Conservation (phyloP, 2,113 vertebrate genomes). For the Anoplopoma fimbria region DNA sequence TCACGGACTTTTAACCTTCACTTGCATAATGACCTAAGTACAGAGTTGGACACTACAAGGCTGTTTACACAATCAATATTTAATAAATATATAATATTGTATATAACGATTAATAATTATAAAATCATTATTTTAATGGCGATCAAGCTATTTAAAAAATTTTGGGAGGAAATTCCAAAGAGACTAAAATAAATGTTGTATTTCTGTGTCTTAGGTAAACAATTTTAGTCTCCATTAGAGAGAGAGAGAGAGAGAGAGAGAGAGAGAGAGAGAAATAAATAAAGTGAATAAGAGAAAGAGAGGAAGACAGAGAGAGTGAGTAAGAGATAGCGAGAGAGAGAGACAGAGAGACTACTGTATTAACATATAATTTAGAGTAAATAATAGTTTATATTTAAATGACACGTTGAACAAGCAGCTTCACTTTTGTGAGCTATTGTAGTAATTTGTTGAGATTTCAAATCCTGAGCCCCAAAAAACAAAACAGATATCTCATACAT, state of each 20-base stretch:
- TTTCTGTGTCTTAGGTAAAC: too few relatives aligned
- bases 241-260: too few relatives aligned
- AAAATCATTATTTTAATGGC: neutral
- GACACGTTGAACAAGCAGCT: constrained; percentile 6
- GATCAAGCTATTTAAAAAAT: neutral
- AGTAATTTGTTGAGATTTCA: neutral
- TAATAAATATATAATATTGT: too few relatives aligned
- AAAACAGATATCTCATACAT: constrained; percentile 7
- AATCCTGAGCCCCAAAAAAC: constrained; percentile 14
- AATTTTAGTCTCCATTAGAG: too few relatives aligned
- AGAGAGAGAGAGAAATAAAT: too few relatives aligned
- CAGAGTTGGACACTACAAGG: neutral
- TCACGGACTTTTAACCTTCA: neutral
- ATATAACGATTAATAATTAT: too few relatives aligned
- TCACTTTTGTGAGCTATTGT: neutral
- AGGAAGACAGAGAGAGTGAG: too few relatives aligned
- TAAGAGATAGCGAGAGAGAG: too few relatives aligned
- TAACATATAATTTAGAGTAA: neutral
- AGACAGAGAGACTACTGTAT: too few relatives aligned
- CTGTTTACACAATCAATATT: neutral
- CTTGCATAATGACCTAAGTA: neutral
- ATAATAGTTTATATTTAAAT: constrained; percentile 1
- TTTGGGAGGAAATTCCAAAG: neutral
- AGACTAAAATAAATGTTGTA: neutral
- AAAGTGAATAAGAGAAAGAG: too few relatives aligned